phyloP scores from a whole-genome alignment of 2,113 vertebrate genomes.

The Xenopus tropicalis region UCB_Xtro_10.0 CM004443.2:95791001-95791500 shows the following conservation, averaged over 20 bases:
- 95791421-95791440: background rate
- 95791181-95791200: too few relatives aligned
- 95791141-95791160: too few relatives aligned
- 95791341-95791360: slow-evolving; percentile 27
- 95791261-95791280: slow-evolving; percentile 32
- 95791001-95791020: too few relatives aligned
- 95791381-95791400: slow-evolving; percentile 5
- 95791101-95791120: too few relatives aligned
- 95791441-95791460: background rate
- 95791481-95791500: background rate
- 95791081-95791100: too few relatives aligned
- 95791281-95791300: slow-evolving; percentile 21
- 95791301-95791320: slow-evolving; percentile 6
- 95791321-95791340: slow-evolving; percentile 29
- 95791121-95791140: too few relatives aligned
- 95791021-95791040: too few relatives aligned
- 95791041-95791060: too few relatives aligned
- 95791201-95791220: too few relatives aligned
- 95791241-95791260: slow-evolving; percentile 13
- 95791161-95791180: too few relatives aligned
- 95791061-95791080: too few relatives aligned
- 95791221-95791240: background rate
- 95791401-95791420: slow-evolving; percentile 6
- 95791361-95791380: slow-evolving; percentile 24
- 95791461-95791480: background rate